Percentiles rank a stretch among this genome's conserved stretches.
phyloP scores from a whole-genome alignment of 2,797 vertebrate genomes.

The Enteromius fasciolatus region DNA sequence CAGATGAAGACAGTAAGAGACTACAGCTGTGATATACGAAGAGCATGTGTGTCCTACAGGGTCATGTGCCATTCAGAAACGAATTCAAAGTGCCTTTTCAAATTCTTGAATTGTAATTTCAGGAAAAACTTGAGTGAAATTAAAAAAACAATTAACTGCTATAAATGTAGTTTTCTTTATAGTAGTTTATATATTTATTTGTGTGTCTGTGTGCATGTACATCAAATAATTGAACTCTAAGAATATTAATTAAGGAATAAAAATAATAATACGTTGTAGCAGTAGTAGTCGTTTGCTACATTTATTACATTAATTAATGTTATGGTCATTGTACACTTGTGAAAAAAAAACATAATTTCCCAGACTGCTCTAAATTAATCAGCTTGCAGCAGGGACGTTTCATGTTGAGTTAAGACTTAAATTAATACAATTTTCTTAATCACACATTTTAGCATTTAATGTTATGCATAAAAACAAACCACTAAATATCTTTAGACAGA shows the following conservation, averaged over 20 bases:
- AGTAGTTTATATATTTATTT: neutral
- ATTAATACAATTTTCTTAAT: neutral
- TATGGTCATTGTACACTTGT: neutral
- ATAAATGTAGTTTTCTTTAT: neutral
- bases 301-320: neutral
- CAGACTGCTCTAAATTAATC: neutral
- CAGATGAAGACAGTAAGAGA: conserved; percentile 41
- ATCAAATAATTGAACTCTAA: neutral
- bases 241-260: neutral
- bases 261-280: neutral
- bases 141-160: neutral
- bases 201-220: neutral
- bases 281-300: neutral
- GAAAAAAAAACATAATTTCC: neutral
- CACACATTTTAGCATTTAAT: neutral
- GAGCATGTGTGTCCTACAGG: neutral
- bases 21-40: conserved; percentile 15
- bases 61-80: neutral
- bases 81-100: neutral
- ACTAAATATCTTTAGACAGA: neutral
- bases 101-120: neutral
- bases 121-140: neutral
- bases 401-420: neutral
- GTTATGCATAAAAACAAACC: neutral
- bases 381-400: neutral